A percentile compares a stretch with the other conserved stretches of the same genome.
These are phyloP conservation scores for Centruroides vittatus DNA, from an alignment of 1,140 invertebrate species.

Conservation along the genomic window DNA sequence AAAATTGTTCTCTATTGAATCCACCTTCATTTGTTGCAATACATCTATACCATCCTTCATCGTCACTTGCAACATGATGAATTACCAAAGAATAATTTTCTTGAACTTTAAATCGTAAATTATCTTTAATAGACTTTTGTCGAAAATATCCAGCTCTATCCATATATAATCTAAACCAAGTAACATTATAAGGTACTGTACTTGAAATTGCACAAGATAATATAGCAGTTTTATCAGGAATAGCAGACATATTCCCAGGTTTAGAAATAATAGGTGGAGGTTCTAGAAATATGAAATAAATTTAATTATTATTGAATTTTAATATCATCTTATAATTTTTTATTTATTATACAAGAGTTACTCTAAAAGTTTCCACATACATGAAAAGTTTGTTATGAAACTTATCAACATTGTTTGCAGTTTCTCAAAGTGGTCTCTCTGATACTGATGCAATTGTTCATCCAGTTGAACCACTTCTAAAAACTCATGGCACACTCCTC, in stretches of 20 bases:
- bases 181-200: slow-evolving; percentile 32
- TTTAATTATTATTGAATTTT: too few relatives aligned
- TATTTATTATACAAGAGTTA: too few relatives aligned
- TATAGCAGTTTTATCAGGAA: slow-evolving; percentile 29
- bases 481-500: too few relatives aligned
- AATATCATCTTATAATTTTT: too few relatives aligned
- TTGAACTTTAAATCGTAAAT: slow-evolving; percentile 11
- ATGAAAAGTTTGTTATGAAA: too few relatives aligned
- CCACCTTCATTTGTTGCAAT: slow-evolving; percentile 35
- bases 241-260: slow-evolving; percentile 31
- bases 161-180: slow-evolving; percentile 28
- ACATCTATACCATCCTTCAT: slow-evolving; percentile 37
- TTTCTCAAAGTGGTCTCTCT: too few relatives aligned
- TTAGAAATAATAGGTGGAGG: slow-evolving; percentile 34
- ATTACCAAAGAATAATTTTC: slow-evolving; percentile 23
- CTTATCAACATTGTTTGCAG: too few relatives aligned
- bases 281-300: slow-evolving; percentile 24
- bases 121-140: background rate
- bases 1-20: slow-evolving; percentile 14
- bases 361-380: too few relatives aligned
- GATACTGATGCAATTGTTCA: too few relatives aligned
- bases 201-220: slow-evolving; percentile 34
- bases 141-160: slow-evolving; percentile 6
- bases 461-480: too few relatives aligned
- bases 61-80: slow-evolving; percentile 20